Base-by-base conservation (phyloP, 2,888 invertebrate genomes). In the Cheilosia impressa region DNA sequence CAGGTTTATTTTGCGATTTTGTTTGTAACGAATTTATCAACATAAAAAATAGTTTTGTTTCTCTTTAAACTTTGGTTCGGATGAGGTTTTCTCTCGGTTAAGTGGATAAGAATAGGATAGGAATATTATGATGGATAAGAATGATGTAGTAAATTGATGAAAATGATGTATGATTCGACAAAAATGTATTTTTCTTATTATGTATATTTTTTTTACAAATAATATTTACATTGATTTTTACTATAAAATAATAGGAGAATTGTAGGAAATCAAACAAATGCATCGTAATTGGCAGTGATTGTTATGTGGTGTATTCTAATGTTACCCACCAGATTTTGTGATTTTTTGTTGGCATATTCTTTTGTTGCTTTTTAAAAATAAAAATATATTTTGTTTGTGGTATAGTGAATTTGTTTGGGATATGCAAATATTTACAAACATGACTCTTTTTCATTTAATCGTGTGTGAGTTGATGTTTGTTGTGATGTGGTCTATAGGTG, bases 161-260 rank as follows among this genome's bases (percentile, higher is more conserved):
- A 15, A 7, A 62, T 80, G 84, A 85, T 63, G 53, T 81, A 85
- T 85, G 85, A 85, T 81, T 85, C 85, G 71, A 72, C 85, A 85
- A 84, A 81, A 77, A 38, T 69, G 66, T 72, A 55, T 34, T 68
- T 68, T 52, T 53, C 19, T 31, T 62, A 53, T 58, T 34, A 34
- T 43, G 45, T 41, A 45, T 53, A 58, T 76, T 50, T 66, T 76
- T 53, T 55, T 89, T 89, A 89, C 89, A 89, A 90, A 89, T 87
- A 69, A 83, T 88, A 72, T 81, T 85, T 87, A 83, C 75, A 69
- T 62, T 38, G 58, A 45, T 78, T 76, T 72, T 73, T 60, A 24
- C 43, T 58, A 71, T 58, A 45, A 41, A 65, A 58, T 65, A 57
- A 31, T 72, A 41, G 63, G 50, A 53, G 58, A 72, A 27, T 47